These are phyloP conservation scores for Drosophila lacteicornis DNA, from an alignment of 1,140 invertebrate genomes.

Conservation along the genomic window DNA sequence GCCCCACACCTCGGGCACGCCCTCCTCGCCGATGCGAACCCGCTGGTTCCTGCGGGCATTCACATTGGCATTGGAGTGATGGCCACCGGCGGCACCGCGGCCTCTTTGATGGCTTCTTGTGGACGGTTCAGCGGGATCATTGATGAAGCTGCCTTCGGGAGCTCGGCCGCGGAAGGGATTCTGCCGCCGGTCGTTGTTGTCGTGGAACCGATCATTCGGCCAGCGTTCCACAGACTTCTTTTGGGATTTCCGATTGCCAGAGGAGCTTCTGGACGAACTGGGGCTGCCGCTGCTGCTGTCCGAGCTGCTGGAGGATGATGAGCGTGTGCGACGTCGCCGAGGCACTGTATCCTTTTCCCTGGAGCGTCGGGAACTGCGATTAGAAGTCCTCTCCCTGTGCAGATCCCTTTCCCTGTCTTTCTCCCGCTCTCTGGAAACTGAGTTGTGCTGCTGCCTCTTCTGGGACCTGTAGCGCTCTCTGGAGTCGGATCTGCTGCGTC, in stretches of 20 bases:
- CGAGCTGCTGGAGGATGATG: slow-evolving; percentile 32
- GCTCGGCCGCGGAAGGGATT: slow-evolving; percentile 69
- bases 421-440: slow-evolving; percentile 38
- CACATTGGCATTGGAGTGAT: slow-evolving; percentile 72
- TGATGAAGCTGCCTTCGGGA: slow-evolving; percentile 63
- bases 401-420: slow-evolving; percentile 16
- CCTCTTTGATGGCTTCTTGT: slow-evolving; percentile 33
- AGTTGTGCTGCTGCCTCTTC: slow-evolving; percentile 9
- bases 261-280: slow-evolving; percentile 30
- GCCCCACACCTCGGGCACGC: slow-evolving; percentile 89
- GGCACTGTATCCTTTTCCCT: slow-evolving; percentile 15
- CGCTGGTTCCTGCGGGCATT: slow-evolving; percentile 89
- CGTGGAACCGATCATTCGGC: slow-evolving; percentile 84
- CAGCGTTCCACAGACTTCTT: slow-evolving; percentile 76
- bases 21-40: slow-evolving; percentile 89
- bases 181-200: slow-evolving; percentile 58
- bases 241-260: slow-evolving; percentile 8
- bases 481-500: slow-evolving; percentile 25
- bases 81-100: slow-evolving; percentile 20
- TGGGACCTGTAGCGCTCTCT: slow-evolving; percentile 22
- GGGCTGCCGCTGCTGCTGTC: slow-evolving; percentile 19
- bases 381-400: slow-evolving; percentile 1
- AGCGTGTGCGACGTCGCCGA: slow-evolving; percentile 27
- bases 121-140: slow-evolving; percentile 58
- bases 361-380: slow-evolving; percentile 15